These are phyloP conservation scores for Melieria crassipennis DNA, from an alignment of 2,888 invertebrate species.

Conservation along the genomic window DNA sequence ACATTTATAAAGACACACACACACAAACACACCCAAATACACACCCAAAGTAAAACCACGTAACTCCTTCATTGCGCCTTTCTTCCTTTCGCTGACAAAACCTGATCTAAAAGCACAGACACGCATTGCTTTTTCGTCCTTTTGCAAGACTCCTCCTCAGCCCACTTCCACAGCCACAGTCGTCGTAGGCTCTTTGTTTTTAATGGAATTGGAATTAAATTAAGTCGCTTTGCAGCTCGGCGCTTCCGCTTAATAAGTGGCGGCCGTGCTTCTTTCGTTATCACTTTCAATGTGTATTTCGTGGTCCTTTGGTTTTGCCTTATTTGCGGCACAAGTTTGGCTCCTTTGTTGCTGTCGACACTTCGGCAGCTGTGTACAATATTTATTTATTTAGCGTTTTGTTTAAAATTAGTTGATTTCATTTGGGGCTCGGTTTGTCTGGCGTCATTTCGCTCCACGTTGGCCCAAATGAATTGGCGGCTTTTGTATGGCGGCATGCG, in stretches of 20 bases:
- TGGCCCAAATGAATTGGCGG: too few relatives aligned
- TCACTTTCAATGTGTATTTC: too few relatives aligned
- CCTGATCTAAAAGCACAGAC: neutral
- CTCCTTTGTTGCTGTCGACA: too few relatives aligned
- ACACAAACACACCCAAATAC: neutral
- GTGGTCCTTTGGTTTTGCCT: too few relatives aligned
- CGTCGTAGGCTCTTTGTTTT: neutral
- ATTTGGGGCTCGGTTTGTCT: too few relatives aligned
- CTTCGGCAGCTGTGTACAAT: too few relatives aligned
- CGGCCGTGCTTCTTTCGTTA: too few relatives aligned
- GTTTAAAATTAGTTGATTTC: too few relatives aligned
- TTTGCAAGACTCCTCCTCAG: neutral
- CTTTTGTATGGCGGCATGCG: too few relatives aligned
- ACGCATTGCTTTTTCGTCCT: neutral
- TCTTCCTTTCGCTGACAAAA: neutral
- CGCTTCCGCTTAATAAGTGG: neutral
- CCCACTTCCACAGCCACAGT: neutral
- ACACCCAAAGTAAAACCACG: neutral
- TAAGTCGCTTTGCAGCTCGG: neutral
- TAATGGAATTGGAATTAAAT: slow-evolving; percentile 2
- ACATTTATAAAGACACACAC: neutral
- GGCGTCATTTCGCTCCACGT: too few relatives aligned
- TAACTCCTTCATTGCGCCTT: neutral
- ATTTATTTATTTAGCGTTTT: too few relatives aligned
- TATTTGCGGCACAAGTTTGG: too few relatives aligned